Evolutionary conservation across 1,140 invertebrate genomes (phyloP).

Genomic region (Papilio xuthus): DNA sequence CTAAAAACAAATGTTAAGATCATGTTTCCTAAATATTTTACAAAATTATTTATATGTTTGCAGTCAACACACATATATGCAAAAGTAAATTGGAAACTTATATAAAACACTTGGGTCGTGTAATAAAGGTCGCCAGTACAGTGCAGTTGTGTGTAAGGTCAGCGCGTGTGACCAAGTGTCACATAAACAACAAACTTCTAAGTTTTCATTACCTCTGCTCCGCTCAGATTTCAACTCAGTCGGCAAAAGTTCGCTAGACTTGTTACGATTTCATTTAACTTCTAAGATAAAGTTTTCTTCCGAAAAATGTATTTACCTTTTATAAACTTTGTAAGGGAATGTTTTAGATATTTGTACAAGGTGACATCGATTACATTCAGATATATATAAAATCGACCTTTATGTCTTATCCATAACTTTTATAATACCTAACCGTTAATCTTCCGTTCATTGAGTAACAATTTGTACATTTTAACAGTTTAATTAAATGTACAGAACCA

Average conservation of each 20-base stretch:
- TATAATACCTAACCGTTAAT: no score
- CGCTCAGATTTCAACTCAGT: conserved; percentile 27
- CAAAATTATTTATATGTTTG: background rate
- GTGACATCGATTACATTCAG: no score
- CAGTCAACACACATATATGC: background rate
- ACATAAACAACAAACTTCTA: conserved; percentile 33
- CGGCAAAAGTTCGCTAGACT: conserved; percentile 17
- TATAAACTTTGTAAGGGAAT: background rate
- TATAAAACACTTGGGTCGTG: background rate
- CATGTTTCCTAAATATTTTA: no score
- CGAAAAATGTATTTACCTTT: conserved; percentile 1
- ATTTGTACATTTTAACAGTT: background rate
- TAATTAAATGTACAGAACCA: background rate
- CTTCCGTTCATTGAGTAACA: no score
- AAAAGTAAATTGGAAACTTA: background rate
- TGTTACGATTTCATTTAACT: conserved; percentile 26
- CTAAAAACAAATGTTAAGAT: background rate
- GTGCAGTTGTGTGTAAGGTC: conserved; percentile 11
- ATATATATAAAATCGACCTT: no score
- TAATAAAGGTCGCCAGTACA: background rate
- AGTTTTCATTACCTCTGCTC: conserved; percentile 31
- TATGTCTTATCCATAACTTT: no score
- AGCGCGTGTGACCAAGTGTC: conserved; percentile 26
- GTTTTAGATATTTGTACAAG: background rate
- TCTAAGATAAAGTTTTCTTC: conserved; percentile 5